These are phyloP conservation scores for Parazoanthus atlanticus DNA, from an alignment of 92 coral and sea anemone genomes.

Conservation along the genomic window DNA sequence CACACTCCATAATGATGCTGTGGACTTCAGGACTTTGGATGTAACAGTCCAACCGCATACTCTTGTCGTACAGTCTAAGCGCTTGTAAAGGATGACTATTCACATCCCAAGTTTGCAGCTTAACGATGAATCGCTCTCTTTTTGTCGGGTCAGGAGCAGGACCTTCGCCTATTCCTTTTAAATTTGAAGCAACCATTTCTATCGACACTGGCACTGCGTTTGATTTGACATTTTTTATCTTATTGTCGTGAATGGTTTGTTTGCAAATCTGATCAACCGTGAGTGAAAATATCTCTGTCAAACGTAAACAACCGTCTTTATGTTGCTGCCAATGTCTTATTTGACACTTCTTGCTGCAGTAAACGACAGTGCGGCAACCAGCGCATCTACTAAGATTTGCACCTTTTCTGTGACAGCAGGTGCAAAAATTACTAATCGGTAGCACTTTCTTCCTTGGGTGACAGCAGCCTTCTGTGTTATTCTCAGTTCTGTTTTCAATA, in stretches of 20 bases:
- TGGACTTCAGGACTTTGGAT: constrained; percentile 62
- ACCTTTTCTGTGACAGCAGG: constrained; percentile 44
- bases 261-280: constrained; percentile 29
- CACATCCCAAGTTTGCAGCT: constrained; percentile 53
- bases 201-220: neutral
- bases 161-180: constrained; percentile 52
- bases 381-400: constrained; percentile 41
- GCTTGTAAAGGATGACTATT: constrained; percentile 64
- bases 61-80: constrained; percentile 52
- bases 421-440: constrained; percentile 26
- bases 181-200: constrained; percentile 31
- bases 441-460: constrained; percentile 50
- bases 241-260: too few relatives aligned
- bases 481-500: constrained; percentile 28
- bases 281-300: constrained; percentile 54
- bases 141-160: constrained; percentile 43
- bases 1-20: constrained; percentile 66
- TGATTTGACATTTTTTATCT: too few relatives aligned
- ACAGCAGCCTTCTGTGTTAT: constrained; percentile 41
- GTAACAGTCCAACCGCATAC: constrained; percentile 24
- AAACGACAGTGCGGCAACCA: constrained; percentile 54
- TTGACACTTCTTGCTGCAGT: constrained; percentile 64
- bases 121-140: constrained; percentile 57
- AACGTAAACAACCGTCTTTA: constrained; percentile 42
- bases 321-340: constrained; percentile 52